These are phyloP conservation scores for Balanococcus diminutus DNA, from an alignment of 2,888 invertebrate genomes.

Conservation along the genomic window DNA sequence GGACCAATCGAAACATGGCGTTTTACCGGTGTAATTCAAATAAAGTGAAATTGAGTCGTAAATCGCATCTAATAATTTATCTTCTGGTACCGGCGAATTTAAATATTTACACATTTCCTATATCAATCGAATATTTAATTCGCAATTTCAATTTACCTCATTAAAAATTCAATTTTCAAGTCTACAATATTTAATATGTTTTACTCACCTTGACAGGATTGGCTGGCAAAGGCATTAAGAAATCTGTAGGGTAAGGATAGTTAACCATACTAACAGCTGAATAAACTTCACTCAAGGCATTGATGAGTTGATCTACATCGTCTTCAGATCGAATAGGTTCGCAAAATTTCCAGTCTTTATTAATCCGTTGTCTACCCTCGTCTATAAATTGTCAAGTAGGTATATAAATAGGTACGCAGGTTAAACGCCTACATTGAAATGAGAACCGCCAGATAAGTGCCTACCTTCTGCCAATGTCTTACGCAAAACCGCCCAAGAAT, in stretches of 20 bases:
- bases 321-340: constrained; percentile 68
- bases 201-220: constrained; percentile 73
- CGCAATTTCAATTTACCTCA: background rate
- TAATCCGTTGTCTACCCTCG: constrained; percentile 73
- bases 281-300: constrained; percentile 76
- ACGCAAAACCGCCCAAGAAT: constrained; percentile 77
- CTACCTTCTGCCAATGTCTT: constrained; percentile 65
- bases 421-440: too few relatives aligned
- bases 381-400: constrained; percentile 61
- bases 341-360: constrained; percentile 78
- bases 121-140: constrained; percentile 48
- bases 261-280: constrained; percentile 90
- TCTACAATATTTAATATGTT: background rate
- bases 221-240: constrained; percentile 81
- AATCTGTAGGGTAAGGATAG: constrained; percentile 88
- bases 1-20: constrained; percentile 71
- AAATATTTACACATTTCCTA: constrained; percentile 66
- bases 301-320: constrained; percentile 68
- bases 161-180: background rate
- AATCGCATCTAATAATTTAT: constrained; percentile 68
- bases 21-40: constrained; percentile 79
- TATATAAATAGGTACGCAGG: too few relatives aligned
- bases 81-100: constrained; percentile 62
- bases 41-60: constrained; percentile 75
- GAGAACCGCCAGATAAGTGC: background rate